phyloP scores from a whole-genome alignment of 2,888 invertebrate species.

The Stenolophus ochropezus region DNA sequence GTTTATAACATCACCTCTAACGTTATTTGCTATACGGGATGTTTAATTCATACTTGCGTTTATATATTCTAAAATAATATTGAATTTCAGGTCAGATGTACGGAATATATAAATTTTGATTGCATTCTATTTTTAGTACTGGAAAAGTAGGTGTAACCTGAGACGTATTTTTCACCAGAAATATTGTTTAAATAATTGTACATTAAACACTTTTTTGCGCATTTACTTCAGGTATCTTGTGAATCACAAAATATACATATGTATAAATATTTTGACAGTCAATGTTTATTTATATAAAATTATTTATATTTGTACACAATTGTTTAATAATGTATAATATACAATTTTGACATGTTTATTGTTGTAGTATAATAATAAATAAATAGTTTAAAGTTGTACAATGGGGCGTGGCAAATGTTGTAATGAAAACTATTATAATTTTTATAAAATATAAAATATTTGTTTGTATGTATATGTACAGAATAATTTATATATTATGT shows the following conservation, averaged over 20 bases:
- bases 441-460: too few relatives aligned
- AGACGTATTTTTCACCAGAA: background rate
- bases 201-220: too few relatives aligned
- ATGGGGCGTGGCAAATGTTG: background rate
- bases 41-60: background rate
- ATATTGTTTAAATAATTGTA: background rate
- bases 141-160: slow-evolving; percentile 24
- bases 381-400: background rate
- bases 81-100: background rate
- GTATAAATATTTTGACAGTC: too few relatives aligned
- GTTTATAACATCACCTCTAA: too few relatives aligned
- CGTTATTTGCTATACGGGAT: background rate
- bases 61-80: background rate
- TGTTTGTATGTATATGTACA: too few relatives aligned
- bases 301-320: too few relatives aligned
- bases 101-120: background rate
- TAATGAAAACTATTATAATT: too few relatives aligned
- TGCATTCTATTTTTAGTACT: background rate
- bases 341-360: background rate
- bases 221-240: too few relatives aligned
- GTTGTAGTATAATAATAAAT: background rate
- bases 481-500: too few relatives aligned
- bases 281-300: too few relatives aligned
- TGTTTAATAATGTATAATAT: too few relatives aligned
- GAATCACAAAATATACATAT: too few relatives aligned